Conservation (phyloP, 1,140 invertebrate genomes). For the Akabosia matsudoensis region DNA sequence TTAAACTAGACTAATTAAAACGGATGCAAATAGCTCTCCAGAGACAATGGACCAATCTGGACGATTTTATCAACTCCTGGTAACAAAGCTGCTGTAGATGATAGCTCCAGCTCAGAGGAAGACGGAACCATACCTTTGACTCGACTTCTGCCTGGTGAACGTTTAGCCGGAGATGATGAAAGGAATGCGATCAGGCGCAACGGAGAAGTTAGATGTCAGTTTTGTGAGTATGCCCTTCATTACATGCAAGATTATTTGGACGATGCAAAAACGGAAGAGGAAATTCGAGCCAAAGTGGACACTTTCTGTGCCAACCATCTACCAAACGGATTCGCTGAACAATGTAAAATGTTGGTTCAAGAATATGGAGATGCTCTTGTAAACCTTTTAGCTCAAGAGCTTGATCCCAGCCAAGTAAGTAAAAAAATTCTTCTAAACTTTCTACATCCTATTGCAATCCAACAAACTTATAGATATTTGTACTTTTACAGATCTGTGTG, state of each 20-base stretch:
- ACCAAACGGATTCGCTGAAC: conserved; percentile 60
- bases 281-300: conserved; percentile 63
- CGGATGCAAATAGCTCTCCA: too few relatives aligned
- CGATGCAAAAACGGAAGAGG: conserved; percentile 63
- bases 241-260: conserved; percentile 70
- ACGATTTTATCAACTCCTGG: conserved; percentile 27
- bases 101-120: conserved; percentile 4
- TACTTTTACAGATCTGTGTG: conserved; percentile 59
- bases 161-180: conserved; percentile 46
- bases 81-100: not conserved
- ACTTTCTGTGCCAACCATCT: conserved; percentile 63
- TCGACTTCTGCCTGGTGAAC: conserved; percentile 30
- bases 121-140: not conserved
- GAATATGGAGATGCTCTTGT: conserved; percentile 73
- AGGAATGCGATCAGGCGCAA: not conserved
- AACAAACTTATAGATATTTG: not conserved
- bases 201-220: conserved; percentile 60
- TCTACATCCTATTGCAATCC: not conserved
- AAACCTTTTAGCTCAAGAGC: conserved; percentile 71
- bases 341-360: conserved; percentile 72
- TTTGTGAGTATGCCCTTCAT: conserved; percentile 80
- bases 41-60: conserved; percentile 28
- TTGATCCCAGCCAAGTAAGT: conserved; percentile 69
- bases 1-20: too few relatives aligned
- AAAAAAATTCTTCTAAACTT: not conserved